Evolutionary conservation across 2,113 vertebrate genomes (phyloP).

Genomic region (Eulacestoma nigropectus): DNA sequence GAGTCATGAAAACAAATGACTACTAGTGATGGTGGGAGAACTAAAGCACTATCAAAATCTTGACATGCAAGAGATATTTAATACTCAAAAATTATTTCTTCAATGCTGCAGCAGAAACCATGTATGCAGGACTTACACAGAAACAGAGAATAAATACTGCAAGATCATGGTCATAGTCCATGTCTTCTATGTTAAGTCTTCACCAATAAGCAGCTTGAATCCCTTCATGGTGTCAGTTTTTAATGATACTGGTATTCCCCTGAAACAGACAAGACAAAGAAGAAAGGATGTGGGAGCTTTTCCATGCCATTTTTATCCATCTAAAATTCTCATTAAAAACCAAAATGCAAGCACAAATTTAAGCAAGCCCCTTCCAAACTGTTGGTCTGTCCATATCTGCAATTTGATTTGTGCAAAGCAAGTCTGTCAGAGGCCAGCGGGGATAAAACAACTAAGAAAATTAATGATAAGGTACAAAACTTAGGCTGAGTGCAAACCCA

Average conservation of each 20-base stretch:
- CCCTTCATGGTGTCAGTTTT: not conserved
- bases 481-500: not conserved
- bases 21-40: not conserved
- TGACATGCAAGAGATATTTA: not conserved
- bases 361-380: not conserved
- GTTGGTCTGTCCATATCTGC: not conserved
- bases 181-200: not conserved
- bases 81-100: not conserved
- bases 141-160: not conserved
- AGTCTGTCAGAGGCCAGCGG: not conserved
- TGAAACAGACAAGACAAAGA: not conserved
- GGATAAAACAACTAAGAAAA: not conserved
- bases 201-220: not conserved
- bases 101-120: not conserved
- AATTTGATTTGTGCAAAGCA: not conserved
- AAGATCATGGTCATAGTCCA: not conserved
- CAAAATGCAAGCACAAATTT: fast-evolving
- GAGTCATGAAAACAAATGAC: not conserved
- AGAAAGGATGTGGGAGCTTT: not conserved
- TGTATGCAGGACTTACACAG: not conserved
- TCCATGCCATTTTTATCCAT: not conserved
- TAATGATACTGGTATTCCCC: not conserved
- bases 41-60: not conserved
- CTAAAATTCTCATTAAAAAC: not conserved
- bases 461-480: not conserved